Evolutionary conservation across 2,888 invertebrate genomes (phyloP).

Genomic region (Pomacea canaliculata): DNA sequence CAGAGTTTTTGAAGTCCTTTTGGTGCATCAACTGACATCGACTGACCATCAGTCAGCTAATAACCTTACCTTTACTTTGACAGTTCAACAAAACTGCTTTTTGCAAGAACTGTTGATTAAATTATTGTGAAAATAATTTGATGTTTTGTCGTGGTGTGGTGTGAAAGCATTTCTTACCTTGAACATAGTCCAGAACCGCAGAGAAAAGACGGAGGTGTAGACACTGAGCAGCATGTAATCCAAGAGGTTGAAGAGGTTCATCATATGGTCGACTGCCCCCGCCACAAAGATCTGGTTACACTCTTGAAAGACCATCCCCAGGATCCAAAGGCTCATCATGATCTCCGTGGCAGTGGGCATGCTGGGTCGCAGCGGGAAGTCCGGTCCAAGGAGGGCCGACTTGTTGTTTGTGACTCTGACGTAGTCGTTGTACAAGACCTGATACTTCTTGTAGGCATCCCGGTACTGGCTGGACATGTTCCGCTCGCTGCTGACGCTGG

Average conservation of each 20-base stretch:
- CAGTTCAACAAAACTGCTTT: not conserved
- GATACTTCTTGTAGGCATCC: slow-evolving; percentile 29
- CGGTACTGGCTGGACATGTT: slow-evolving; percentile 36
- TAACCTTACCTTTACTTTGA: no score
- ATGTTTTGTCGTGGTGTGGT: not conserved
- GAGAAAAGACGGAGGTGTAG: slow-evolving; percentile 58
- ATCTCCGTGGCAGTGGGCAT: slow-evolving; percentile 49
- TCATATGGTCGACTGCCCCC: slow-evolving; percentile 48
- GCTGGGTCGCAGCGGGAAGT: slow-evolving; percentile 51
- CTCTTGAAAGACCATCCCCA: slow-evolving; percentile 61
- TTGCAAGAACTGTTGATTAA: no score
- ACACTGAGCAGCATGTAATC: slow-evolving; percentile 53
- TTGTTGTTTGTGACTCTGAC: slow-evolving; percentile 15
- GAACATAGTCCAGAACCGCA: slow-evolving; percentile 55
- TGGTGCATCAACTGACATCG: no score
- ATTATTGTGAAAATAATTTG: no score
- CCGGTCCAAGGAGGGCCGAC: slow-evolving; percentile 35
- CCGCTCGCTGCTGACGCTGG: slow-evolving; percentile 38
- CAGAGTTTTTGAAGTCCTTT: no score
- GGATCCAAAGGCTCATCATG: slow-evolving; percentile 53
- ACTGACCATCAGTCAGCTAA: no score
- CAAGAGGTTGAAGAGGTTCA: slow-evolving; percentile 57
- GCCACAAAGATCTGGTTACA: slow-evolving; percentile 53
- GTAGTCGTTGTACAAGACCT: slow-evolving; percentile 12
- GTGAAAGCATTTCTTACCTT: slow-evolving; percentile 41